Base-by-base conservation (phyloP, 2,888 invertebrate genomes). In the Beris chalybata region DNA sequence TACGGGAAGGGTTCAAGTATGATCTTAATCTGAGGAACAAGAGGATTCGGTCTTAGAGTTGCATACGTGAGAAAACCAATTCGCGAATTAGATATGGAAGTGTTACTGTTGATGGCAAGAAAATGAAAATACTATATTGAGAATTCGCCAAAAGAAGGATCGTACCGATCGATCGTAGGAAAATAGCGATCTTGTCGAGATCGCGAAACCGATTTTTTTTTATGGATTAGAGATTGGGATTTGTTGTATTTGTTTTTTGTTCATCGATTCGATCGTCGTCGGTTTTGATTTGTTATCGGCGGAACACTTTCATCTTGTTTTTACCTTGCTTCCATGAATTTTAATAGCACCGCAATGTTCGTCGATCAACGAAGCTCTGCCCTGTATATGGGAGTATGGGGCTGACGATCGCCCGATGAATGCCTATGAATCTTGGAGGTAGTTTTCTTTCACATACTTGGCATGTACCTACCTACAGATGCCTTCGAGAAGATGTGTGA, bases 251-350 rank as follows among this genome's bases (percentile, higher is more conserved):
- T 38, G 1, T 38, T 38, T 38, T 38, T 38, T 54, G 32, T 64
- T 30, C 13, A 30, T 44, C 54, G 53, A 54, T 11, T 15, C 45
- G 45, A 64, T 64, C 54, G 53, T 15, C 54, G 53, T 15, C 32
- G 50, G 54, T 64, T 64, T 64, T 64, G 64, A 64, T 64, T 64
- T 64, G 64, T 64, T 50, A 45, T 52, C 38, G 64, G 12, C 64
- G 54, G 64, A 44, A 54, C 30, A 30, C 64, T 64, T 64, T 64
- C 45, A 64, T 45, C 43, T 32, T 54, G 64, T 64, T 64, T 64
- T 64, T 64, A 30, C 44, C 45, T 6, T 13, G 44, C n/a, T 15
- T 29, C 53, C 13, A 64, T 64, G 45, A 64, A 64, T 64, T 64
- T 64, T 64, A 45, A 44, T 64, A 22, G 54, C 12, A 54, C 12